These are phyloP conservation scores for Pelobates fuscus DNA, from an alignment of 2,113 vertebrate species.

Conservation along the genomic window DNA sequence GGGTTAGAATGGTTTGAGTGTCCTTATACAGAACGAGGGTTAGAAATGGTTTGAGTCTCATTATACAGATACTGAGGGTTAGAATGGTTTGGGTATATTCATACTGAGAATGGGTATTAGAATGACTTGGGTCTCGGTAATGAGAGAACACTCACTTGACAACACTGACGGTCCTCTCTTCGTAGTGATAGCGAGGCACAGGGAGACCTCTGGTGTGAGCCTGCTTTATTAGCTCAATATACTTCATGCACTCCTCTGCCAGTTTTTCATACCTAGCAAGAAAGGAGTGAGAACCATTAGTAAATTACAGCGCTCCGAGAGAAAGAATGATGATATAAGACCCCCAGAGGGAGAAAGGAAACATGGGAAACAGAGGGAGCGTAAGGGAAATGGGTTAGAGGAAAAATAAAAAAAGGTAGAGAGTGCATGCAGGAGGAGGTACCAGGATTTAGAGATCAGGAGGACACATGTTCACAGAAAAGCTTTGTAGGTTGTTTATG, in stretches of 20 bases:
- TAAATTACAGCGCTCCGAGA: neutral
- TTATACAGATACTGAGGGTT: too few species aligned
- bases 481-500: too few species aligned
- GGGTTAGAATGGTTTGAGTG: too few species aligned
- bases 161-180: slow-evolving; percentile 84
- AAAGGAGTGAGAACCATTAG: neutral
- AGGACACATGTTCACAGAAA: too few species aligned
- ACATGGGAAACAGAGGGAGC: neutral
- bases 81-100: too few species aligned
- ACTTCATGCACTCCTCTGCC: slow-evolving; percentile 76
- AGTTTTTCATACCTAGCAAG: slow-evolving; percentile 78
- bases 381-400: neutral
- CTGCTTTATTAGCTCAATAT: slow-evolving; percentile 78
- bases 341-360: neutral
- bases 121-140: neutral
- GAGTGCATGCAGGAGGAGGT: too few species aligned
- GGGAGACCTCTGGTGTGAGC: slow-evolving; percentile 75
- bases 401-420: neutral
- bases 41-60: too few species aligned
- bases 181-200: slow-evolving; percentile 74
- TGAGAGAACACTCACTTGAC: slow-evolving; percentile 71
- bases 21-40: too few species aligned
- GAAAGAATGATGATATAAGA: too few species aligned
- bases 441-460: too few species aligned
- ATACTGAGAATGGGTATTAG: too few species aligned